Conservation (phyloP, 2,113 vertebrate genomes). For the Ciconia boyciana region DNA sequence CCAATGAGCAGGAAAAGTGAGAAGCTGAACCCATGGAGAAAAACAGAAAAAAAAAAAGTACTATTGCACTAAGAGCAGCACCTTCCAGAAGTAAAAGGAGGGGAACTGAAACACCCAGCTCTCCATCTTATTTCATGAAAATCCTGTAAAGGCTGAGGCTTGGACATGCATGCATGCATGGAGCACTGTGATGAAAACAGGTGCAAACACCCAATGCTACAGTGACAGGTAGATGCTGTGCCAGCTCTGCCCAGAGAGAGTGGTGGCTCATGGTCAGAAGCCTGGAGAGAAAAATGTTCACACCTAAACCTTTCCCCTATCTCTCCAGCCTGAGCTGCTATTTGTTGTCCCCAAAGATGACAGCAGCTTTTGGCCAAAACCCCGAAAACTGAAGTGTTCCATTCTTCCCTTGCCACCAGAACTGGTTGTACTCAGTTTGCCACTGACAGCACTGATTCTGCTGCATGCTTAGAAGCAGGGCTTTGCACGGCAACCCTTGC, state of each 20-base stretch:
- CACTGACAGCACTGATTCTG: neutral
- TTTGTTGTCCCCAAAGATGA: neutral
- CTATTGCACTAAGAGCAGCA: neutral
- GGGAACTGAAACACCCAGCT: neutral
- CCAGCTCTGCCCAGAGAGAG: neutral
- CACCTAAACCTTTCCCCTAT: neutral
- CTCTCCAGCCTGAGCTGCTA: neutral
- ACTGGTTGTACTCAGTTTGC: neutral
- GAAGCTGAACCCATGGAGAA: neutral
- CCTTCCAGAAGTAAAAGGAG: neutral
- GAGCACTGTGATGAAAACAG: neutral
- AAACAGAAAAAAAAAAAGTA: neutral
- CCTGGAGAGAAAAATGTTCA: neutral
- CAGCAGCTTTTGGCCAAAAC: neutral
- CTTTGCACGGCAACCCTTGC: neutral
- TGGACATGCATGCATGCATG: neutral
- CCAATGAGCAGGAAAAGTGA: neutral
- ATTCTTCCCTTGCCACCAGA: neutral
- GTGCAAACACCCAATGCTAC: neutral
- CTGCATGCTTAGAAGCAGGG: neutral
- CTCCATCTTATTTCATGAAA: neutral
- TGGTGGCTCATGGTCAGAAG: neutral
- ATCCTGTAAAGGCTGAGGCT: neutral
- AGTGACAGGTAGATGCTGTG: neutral
- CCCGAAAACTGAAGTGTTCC: neutral